phyloP scores from a whole-genome alignment of 2,888 invertebrate genomes.

The Sisyra terminalis region DNA sequence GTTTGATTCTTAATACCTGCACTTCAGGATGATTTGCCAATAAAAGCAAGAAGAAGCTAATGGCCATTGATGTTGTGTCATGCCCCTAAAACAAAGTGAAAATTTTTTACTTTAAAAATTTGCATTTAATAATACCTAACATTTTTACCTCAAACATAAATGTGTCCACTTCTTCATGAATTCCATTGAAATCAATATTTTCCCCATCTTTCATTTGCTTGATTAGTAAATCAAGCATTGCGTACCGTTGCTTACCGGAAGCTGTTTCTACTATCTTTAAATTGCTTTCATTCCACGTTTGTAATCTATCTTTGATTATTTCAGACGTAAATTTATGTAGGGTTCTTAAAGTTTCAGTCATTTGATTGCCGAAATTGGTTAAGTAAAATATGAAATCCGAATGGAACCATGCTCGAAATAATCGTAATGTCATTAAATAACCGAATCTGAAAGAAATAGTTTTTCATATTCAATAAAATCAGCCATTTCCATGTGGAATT shows the following conservation, averaged over 20 bases:
- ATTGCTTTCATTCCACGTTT: slow-evolving; percentile 4
- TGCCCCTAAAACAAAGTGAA: not conserved
- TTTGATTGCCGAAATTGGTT: not conserved
- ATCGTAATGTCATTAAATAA: slow-evolving; percentile 4
- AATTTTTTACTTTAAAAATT: too few relatives aligned
- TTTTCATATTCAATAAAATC: too few relatives aligned
- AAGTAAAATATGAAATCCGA: not conserved
- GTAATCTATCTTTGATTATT: slow-evolving; percentile 8
- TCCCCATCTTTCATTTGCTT: slow-evolving; percentile 1
- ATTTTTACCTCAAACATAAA: slow-evolving; percentile 9
- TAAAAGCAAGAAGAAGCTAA: not conserved
- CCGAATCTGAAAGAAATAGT: slow-evolving; percentile 6
- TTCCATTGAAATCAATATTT: slow-evolving; percentile 7
- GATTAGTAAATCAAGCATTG: slow-evolving; percentile 8
- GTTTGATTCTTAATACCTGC: not conserved
- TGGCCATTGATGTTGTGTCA: not conserved
- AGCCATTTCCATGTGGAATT: too few relatives aligned
- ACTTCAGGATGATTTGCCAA: slow-evolving; percentile 4
- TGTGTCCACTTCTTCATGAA: slow-evolving; percentile 8
- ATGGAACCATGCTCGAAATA: slow-evolving; percentile 2
- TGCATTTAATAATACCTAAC: too few relatives aligned
- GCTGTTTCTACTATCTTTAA: slow-evolving; percentile 3
- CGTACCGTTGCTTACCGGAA: slow-evolving; percentile 5
- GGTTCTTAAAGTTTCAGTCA: slow-evolving; percentile 1
- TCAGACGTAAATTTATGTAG: slow-evolving; percentile 8